These are phyloP conservation scores for Pantelozetes paolii DNA, from an alignment of 2,888 invertebrate genomes.

Conservation along the genomic window DNA sequence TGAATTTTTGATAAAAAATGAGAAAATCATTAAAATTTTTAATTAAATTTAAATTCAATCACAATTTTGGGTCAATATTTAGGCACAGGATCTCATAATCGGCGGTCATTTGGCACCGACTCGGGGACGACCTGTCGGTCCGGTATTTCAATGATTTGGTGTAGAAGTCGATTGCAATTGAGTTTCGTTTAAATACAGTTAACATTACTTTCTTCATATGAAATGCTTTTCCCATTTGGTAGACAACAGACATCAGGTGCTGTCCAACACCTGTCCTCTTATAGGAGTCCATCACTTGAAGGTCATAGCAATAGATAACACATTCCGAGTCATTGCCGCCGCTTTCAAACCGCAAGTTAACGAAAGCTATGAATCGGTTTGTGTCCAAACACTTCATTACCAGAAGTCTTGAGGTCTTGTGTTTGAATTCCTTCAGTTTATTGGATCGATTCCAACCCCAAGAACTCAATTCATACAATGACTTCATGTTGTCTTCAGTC, in stretches of 20 bases:
- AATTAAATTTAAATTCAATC: neutral
- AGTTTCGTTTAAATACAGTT: conserved; percentile 75
- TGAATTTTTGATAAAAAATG: neutral
- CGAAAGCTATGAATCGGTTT: conserved; percentile 63
- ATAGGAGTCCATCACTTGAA: conserved; percentile 69
- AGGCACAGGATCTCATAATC: conserved; percentile 40
- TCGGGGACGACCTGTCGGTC: conserved; percentile 44
- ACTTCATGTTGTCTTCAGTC: conserved; percentile 73
- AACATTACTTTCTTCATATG: conserved; percentile 74
- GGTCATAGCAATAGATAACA: conserved; percentile 79
- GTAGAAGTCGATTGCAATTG: conserved; percentile 68
- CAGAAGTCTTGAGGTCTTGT: conserved; percentile 54
- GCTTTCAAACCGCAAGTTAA: conserved; percentile 77
- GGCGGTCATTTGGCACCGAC: conserved; percentile 19
- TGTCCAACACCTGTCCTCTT: conserved; percentile 76
- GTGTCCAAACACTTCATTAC: conserved; percentile 49
- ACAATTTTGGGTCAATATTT: neutral
- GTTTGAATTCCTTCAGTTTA: conserved; percentile 55
- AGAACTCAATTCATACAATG: conserved; percentile 68
- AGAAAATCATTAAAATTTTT: neutral
- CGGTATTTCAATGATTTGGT: conserved; percentile 58
- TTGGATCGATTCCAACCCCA: conserved; percentile 57
- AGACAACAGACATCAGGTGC: conserved; percentile 72
- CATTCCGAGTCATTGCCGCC: conserved; percentile 65
- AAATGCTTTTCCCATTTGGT: conserved; percentile 66